phyloP scores from a whole-genome alignment of 2,113 vertebrate species.

The Melospiza melodia region DNA sequence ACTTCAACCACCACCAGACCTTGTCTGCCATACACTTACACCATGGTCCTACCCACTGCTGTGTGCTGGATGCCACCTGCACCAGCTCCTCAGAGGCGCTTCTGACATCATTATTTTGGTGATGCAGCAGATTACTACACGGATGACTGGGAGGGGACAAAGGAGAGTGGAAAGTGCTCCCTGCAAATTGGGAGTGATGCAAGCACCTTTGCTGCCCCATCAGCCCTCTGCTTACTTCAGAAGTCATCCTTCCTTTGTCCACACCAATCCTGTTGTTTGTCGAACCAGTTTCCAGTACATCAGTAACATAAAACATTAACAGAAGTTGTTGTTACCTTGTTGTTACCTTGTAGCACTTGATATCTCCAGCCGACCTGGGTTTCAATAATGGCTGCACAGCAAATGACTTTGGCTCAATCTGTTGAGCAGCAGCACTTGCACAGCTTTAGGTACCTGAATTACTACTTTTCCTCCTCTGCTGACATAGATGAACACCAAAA shows the following conservation, averaged over 20 bases:
- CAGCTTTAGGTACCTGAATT: neutral
- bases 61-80: neutral
- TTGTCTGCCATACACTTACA: neutral
- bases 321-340: neutral
- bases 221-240: neutral
- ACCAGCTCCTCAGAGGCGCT: neutral
- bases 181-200: neutral
- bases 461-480: neutral
- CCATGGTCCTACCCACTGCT: neutral
- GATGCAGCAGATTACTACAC: neutral
- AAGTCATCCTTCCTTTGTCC: neutral
- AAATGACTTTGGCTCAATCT: neutral
- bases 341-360: neutral
- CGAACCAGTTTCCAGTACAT: neutral
- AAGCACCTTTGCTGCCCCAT: neutral
- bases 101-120: neutral
- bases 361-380: neutral
- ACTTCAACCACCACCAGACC: neutral
- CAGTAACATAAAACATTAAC: neutral
- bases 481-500: neutral
- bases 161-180: neutral
- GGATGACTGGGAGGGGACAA: neutral
- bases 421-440: neutral
- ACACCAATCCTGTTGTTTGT: neutral
- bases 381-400: neutral